phyloP scores from a whole-genome alignment of 2,113 vertebrate genomes.

The Mystacornis crossleyi region DNA sequence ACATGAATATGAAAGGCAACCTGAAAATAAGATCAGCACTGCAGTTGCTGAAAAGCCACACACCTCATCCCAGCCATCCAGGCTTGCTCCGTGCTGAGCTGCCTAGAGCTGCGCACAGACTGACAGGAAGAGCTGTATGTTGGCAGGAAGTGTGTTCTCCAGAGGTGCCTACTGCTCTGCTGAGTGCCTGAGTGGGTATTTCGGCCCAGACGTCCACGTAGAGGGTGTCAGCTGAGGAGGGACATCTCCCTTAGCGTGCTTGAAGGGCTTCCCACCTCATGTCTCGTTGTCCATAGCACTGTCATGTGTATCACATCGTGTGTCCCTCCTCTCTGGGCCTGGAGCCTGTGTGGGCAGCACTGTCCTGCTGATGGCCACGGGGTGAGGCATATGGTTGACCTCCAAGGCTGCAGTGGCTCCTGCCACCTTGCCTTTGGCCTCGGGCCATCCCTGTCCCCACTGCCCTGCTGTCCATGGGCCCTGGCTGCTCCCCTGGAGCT shows the following conservation, averaged over 20 bases:
- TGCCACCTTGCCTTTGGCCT: neutral
- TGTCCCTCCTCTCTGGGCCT: neutral
- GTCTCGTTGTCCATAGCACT: fast-evolving
- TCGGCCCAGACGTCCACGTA: neutral
- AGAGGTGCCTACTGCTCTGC: neutral
- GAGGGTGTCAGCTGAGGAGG: neutral
- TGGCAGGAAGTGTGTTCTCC: neutral
- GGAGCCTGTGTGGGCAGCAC: neutral
- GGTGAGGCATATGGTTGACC: neutral
- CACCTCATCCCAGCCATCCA: fast-evolving
- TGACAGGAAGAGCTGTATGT: fast-evolving
- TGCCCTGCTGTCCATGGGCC: neutral
- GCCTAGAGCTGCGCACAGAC: neutral
- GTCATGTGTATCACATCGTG: fast-evolving
- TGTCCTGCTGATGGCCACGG: neutral
- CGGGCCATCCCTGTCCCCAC: neutral
- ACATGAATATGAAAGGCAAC: neutral
- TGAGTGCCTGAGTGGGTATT: neutral
- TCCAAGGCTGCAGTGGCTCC: neutral
- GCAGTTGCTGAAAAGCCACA: neutral
- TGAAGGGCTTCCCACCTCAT: neutral
- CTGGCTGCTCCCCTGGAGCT: neutral
- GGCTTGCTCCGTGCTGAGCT: neutral
- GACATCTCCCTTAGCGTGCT: neutral
- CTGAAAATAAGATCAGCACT: neutral